Percentiles rank a stretch among this genome's conserved stretches.
Conservation (phyloP, 2,888 invertebrate genomes). For the Ormia ochracea region DNA sequence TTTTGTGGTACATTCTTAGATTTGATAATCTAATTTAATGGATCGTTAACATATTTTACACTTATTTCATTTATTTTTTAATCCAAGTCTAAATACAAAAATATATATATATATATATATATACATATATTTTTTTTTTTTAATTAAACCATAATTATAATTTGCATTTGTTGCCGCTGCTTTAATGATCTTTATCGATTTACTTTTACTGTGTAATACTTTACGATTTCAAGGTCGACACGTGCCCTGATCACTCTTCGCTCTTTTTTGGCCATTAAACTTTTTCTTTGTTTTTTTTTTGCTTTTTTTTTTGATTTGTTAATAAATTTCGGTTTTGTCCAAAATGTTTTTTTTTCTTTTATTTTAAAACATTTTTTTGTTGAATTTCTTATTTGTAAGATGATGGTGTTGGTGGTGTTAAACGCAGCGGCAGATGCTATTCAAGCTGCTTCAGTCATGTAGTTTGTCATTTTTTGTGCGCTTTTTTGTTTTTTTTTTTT, state of each 20-base stretch:
- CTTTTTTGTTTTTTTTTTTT: background rate
- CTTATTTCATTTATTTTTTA: background rate
- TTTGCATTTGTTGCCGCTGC: background rate
- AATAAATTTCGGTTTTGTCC: background rate
- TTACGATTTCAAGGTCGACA: slow-evolving; percentile 66
- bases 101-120: background rate
- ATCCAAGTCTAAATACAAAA: background rate
- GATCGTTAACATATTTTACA: no score
- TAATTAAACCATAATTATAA: background rate
- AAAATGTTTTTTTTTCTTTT: slow-evolving; percentile 30
- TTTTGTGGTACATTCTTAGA: no score
- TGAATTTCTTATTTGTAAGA: background rate
- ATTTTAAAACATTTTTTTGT: slow-evolving; percentile 21
- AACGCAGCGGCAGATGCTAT: background rate
- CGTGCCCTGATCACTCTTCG: slow-evolving; percentile 38
- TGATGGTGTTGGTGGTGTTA: slow-evolving; percentile 54
- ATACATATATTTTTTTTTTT: background rate
- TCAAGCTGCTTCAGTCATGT: background rate
- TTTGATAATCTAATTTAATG: no score
- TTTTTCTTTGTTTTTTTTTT: background rate
- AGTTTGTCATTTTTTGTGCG: background rate
- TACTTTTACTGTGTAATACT: slow-evolving; percentile 59
- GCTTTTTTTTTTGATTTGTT: no score
- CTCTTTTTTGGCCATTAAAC: slow-evolving; percentile 8
- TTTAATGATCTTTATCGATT: background rate